A percentile compares a stretch with the other conserved stretches of the same genome.
These are phyloP conservation scores for Phthorimaea operculella DNA, from an alignment of 1,140 invertebrate genomes.

Conservation along the genomic window DNA sequence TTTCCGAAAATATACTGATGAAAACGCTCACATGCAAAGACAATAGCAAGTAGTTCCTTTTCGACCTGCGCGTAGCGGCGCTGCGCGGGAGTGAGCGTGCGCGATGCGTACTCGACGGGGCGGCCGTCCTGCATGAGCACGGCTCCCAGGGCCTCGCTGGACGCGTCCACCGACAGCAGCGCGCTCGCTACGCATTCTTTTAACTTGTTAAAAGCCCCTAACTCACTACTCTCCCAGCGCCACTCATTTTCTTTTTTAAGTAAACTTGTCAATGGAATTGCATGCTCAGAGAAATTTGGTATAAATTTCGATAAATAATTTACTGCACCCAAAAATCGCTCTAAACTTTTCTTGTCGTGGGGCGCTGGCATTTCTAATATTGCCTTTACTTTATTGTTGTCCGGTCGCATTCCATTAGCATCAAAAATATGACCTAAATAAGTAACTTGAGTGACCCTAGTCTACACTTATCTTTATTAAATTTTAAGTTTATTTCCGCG, in stretches of 20 bases:
- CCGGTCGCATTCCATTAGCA: background rate
- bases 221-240: constrained; percentile 22
- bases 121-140: constrained; percentile 24
- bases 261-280: constrained; percentile 24
- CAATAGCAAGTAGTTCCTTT: constrained; percentile 39
- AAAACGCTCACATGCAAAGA: constrained; percentile 31
- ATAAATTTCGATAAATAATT: constrained; percentile 34
- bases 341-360: background rate
- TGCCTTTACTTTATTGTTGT: constrained; percentile 8
- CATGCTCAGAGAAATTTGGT: constrained; percentile 22
- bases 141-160: constrained; percentile 23
- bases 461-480: constrained; percentile 10
- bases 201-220: background rate
- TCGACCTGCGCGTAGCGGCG: constrained; percentile 35
- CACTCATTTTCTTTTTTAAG: constrained; percentile 25
- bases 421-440: constrained; percentile 13
- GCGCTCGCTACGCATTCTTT: background rate
- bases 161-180: constrained; percentile 15
- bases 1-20: constrained; percentile 17
- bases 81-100: constrained; percentile 35
- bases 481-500: constrained; percentile 9
- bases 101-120: constrained; percentile 30
- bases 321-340: constrained; percentile 28
- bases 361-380: constrained; percentile 10
- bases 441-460: constrained; percentile 5